These are phyloP conservation scores for Limnephilus rhombicus DNA, from an alignment of 2,888 invertebrate genomes.

Conservation along the genomic window DNA sequence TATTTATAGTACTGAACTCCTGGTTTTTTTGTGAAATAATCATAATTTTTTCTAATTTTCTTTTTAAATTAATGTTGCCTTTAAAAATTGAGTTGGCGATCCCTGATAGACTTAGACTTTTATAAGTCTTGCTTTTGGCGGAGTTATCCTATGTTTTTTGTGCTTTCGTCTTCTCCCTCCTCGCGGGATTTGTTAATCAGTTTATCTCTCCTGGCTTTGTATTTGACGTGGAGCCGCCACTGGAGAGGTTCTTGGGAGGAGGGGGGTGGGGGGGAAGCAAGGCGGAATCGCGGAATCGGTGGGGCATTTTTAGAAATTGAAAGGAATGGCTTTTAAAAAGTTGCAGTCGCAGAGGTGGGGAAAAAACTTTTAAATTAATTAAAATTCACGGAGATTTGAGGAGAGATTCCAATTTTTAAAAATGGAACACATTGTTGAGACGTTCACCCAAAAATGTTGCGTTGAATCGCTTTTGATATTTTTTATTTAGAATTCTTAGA, in stretches of 20 bases:
- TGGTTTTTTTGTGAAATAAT: not conserved
- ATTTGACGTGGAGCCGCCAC: constrained; percentile 33
- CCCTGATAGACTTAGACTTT: not conserved
- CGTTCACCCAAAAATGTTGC: not conserved
- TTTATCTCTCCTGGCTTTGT: constrained; percentile 63
- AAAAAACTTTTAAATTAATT: constrained; percentile 39
- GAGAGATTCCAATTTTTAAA: not conserved
- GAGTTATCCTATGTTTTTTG: constrained; percentile 42
- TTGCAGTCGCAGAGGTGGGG: constrained; percentile 31
- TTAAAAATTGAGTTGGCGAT: not conserved
- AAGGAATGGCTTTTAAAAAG: constrained; percentile 49
- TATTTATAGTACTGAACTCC: too few relatives aligned
- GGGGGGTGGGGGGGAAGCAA: constrained; percentile 30
- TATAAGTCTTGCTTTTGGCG: constrained; percentile 19
- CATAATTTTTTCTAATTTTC: too few relatives aligned
- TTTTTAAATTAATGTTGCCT: not conserved
- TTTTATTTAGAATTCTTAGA: not conserved
- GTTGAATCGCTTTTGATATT: not conserved
- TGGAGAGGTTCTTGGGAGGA: not conserved
- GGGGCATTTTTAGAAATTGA: constrained; percentile 46
- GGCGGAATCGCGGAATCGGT: constrained; percentile 33
- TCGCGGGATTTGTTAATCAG: constrained; percentile 63
- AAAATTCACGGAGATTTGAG: not conserved
- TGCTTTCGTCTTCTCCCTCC: constrained; percentile 32
- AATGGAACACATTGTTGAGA: not conserved